These are phyloP conservation scores for Drosophila triauraria DNA, from an alignment of 1,140 invertebrate species.

Conservation along the genomic window DNA sequence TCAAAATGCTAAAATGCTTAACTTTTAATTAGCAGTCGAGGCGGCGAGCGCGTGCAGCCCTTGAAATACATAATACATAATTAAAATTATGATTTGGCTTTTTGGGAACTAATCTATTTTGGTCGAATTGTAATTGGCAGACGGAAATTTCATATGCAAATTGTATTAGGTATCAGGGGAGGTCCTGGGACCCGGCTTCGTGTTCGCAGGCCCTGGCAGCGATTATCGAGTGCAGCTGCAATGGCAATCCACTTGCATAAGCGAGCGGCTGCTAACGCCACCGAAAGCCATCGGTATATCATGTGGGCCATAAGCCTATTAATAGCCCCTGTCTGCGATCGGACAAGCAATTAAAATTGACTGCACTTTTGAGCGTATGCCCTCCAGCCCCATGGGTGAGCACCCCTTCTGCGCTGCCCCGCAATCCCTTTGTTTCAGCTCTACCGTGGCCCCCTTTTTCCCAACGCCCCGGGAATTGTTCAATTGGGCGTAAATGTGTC, in stretches of 20 bases:
- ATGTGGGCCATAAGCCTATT: slow-evolving; percentile 80
- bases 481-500: slow-evolving; percentile 74
- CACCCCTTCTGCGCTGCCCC: neutral
- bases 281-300: slow-evolving; percentile 72
- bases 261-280: slow-evolving; percentile 54
- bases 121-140: slow-evolving; percentile 64
- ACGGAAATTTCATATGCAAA: slow-evolving; percentile 58
- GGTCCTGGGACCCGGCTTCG: neutral
- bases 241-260: slow-evolving; percentile 40
- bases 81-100: slow-evolving; percentile 76
- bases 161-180: slow-evolving; percentile 53
- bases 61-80: slow-evolving; percentile 52
- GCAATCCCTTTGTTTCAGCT: neutral
- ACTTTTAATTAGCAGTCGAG: slow-evolving; percentile 54
- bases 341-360: slow-evolving; percentile 82
- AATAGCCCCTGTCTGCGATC: slow-evolving; percentile 78
- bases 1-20: slow-evolving; percentile 42
- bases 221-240: slow-evolving; percentile 58
- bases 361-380: slow-evolving; percentile 73
- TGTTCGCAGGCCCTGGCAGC: slow-evolving; percentile 47
- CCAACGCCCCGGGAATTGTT: slow-evolving; percentile 42
- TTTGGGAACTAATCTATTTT: slow-evolving; percentile 63
- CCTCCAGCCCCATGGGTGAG: slow-evolving; percentile 39
- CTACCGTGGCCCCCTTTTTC: neutral
- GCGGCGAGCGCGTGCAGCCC: slow-evolving; percentile 2